phyloP scores from a whole-genome alignment of 2,113 vertebrate genomes.

The Coryphaenoides rupestris region DNA sequence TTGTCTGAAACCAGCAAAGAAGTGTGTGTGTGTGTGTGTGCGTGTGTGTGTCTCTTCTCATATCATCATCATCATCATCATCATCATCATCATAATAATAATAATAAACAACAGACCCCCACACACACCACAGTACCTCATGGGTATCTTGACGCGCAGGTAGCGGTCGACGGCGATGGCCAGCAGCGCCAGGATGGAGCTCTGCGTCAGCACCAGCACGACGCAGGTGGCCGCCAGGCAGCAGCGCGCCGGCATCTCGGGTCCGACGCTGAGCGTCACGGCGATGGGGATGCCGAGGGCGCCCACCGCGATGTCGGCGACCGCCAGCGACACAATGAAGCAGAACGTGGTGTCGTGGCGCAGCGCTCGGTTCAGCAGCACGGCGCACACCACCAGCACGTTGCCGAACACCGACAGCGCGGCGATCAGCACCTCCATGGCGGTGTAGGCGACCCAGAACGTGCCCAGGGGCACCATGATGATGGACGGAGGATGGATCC shows the following conservation, averaged over 20 bases:
- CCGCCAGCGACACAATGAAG: conserved; percentile 91
- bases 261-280: conserved; percentile 86
- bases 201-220: conserved; percentile 92
- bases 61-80: too few species aligned
- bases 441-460: conserved; percentile 84
- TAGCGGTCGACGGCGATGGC: conserved; percentile 95
- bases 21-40: too few species aligned
- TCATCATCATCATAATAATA: too few species aligned
- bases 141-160: conserved; percentile 91
- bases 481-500: too few species aligned
- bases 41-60: too few species aligned
- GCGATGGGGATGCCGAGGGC: conserved; percentile 94
- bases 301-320: conserved; percentile 91
- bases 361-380: conserved; percentile 90
- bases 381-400: conserved; percentile 93
- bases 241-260: conserved; percentile 88
- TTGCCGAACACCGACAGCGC: conserved; percentile 89
- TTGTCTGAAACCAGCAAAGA: too few species aligned
- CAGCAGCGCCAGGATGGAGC: conserved; percentile 96
- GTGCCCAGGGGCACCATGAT: too few species aligned
- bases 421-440: conserved; percentile 87
- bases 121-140: too few species aligned
- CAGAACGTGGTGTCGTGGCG: conserved; percentile 97
- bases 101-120: too few species aligned
- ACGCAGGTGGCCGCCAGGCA: conserved; percentile 98